Evolutionary conservation across 2,797 vertebrate genomes (phyloP).

Genomic region (Helarctos malayanus): DNA sequence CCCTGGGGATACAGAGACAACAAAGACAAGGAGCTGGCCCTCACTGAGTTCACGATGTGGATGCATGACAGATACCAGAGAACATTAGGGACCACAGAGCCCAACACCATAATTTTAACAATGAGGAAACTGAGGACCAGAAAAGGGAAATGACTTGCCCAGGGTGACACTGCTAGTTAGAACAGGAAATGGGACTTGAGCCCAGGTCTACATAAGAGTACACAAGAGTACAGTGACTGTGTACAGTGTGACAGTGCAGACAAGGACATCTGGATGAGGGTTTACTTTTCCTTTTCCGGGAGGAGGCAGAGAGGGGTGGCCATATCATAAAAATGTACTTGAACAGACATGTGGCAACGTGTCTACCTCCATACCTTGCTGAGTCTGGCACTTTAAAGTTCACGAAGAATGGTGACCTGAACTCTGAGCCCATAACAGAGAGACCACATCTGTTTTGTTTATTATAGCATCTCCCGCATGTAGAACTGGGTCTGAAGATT

Average conservation of each 20-base stretch:
- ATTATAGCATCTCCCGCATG: background rate
- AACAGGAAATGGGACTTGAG: background rate
- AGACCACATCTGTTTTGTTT: conserved; percentile 50
- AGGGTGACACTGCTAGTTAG: conserved; percentile 17
- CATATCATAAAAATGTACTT: background rate
- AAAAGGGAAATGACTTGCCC: conserved; percentile 11
- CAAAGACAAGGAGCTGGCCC: background rate
- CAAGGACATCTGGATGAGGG: background rate
- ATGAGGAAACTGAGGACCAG: background rate
- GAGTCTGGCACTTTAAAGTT: background rate
- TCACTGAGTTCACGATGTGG: background rate
- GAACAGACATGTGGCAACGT: background rate
- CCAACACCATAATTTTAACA: background rate
- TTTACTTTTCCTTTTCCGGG: background rate
- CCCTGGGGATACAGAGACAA: background rate
- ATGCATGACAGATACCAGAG: background rate
- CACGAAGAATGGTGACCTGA: conserved; percentile 8
- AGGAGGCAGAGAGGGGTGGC: background rate
- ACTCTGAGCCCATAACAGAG: background rate
- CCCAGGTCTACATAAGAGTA: background rate
- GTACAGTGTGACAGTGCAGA: background rate
- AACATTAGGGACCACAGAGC: background rate
- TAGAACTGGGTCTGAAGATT: conserved; percentile 18
- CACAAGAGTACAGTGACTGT: background rate
- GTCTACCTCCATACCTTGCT: background rate